Percentiles rank a stretch among this genome's conserved stretches.
These are phyloP conservation scores for Luidia sarsii DNA, from an alignment of 53 echinoderm and acorn worm species.

Conservation along the genomic window DNA sequence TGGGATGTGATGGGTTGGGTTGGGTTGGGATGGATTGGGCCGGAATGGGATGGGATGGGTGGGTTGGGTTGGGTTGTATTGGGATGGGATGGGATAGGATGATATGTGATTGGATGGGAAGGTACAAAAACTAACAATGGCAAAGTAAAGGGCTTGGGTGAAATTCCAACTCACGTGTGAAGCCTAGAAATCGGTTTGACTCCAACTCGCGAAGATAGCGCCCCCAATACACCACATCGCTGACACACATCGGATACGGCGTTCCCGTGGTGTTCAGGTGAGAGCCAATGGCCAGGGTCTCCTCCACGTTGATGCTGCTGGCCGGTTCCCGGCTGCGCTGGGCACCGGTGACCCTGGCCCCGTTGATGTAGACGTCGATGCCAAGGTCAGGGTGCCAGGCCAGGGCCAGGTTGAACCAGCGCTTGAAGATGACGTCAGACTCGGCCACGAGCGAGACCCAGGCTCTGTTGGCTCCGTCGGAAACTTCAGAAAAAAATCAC, in stretches of 20 bases:
- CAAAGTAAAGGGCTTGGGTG: too few species aligned
- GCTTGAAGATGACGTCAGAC: constrained; percentile 17
- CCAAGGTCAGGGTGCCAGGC: constrained; percentile 34
- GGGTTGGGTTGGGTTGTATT: too few species aligned
- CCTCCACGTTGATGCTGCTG: constrained; percentile 31
- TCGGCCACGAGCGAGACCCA: constrained; percentile 12
- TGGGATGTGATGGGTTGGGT: too few species aligned
- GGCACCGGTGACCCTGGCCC: constrained; percentile 19
- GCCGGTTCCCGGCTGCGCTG: constrained; percentile 1
- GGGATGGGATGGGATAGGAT: too few species aligned
- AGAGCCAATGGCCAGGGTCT: constrained; percentile 67
- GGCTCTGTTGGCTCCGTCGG: constrained; percentile 52
- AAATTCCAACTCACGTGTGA: constrained; percentile 86
- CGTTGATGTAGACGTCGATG: constrained; percentile 57
- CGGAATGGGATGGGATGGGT: too few species aligned
- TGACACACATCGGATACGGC: constrained; percentile 37
- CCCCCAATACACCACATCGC: constrained; percentile 77
- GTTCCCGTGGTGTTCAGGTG: constrained; percentile 30
- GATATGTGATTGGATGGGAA: too few species aligned
- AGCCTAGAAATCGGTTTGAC: constrained; percentile 64
- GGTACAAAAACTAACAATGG: too few species aligned
- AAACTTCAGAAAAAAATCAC: constrained; percentile 29
- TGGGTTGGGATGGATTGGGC: too few species aligned
- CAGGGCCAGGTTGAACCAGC: constrained; percentile 57
- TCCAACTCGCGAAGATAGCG: constrained; percentile 67